These are phyloP conservation scores for Dynastes hyllus DNA, from an alignment of 2,888 invertebrate species.

Conservation along the genomic window DNA sequence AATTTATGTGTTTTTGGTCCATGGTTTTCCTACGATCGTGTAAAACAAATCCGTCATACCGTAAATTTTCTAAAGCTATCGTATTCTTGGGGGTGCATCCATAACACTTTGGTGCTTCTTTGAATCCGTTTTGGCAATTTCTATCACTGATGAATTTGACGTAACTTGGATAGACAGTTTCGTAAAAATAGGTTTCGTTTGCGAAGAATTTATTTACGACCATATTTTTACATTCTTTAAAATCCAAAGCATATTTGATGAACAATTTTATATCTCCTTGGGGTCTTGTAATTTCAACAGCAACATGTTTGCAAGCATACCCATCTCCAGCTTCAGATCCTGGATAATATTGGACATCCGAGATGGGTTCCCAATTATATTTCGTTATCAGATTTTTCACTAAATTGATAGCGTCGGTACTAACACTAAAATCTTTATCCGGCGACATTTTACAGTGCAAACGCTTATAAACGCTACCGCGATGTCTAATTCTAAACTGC, in stretches of 20 bases:
- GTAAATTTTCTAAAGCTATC: slow-evolving; percentile 62
- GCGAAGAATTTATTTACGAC: slow-evolving; percentile 3
- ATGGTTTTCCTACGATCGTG: slow-evolving; percentile 61
- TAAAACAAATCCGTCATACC: slow-evolving; percentile 57
- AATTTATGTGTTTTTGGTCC: slow-evolving; percentile 60
- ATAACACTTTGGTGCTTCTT: slow-evolving; percentile 53
- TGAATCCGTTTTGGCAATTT: slow-evolving; percentile 52
- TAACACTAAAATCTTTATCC: background rate
- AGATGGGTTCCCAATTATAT: background rate
- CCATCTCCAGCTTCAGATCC: slow-evolving; percentile 32
- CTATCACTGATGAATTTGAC: slow-evolving; percentile 52
- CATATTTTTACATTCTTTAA: background rate
- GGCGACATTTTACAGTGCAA: background rate
- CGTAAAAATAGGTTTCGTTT: slow-evolving; percentile 57
- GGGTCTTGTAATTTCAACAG: slow-evolving; percentile 4
- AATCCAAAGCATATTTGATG: background rate
- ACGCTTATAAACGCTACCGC: no score
- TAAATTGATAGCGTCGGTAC: background rate
- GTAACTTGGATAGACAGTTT: slow-evolving; percentile 52
- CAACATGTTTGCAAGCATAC: background rate
- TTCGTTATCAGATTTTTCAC: background rate
- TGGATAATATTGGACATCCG: background rate
- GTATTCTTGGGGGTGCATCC: slow-evolving; percentile 52
- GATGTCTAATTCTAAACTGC: no score
- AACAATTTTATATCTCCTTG: slow-evolving; percentile 2